Percentiles rank a stretch among this genome's conserved stretches.
These are phyloP conservation scores for Pterocles gutturalis DNA, from an alignment of 2,113 vertebrate genomes.

Conservation along the genomic window DNA sequence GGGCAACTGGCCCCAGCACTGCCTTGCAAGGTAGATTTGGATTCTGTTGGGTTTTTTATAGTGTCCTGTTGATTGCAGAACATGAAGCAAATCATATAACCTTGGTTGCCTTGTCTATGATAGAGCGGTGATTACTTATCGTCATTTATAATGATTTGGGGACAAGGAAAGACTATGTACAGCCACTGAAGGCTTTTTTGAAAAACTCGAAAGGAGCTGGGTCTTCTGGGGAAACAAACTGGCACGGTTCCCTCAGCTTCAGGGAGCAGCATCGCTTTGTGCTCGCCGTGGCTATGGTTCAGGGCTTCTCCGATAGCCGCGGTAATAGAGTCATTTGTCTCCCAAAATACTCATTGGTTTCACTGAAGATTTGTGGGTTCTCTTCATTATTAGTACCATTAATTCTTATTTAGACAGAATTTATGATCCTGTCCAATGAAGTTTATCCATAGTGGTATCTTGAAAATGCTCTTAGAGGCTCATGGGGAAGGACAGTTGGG, in stretches of 20 bases:
- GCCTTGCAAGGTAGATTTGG: not conserved
- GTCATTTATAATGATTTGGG: not conserved
- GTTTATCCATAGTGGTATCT: not conserved
- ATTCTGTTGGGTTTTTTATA: not conserved
- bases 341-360: not conserved
- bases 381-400: conserved; percentile 34
- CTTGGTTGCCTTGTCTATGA: not conserved
- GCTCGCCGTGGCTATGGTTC: not conserved
- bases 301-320: not conserved
- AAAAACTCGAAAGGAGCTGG: not conserved
- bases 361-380: conserved; percentile 27
- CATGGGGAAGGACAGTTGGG: not conserved
- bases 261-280: not conserved
- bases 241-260: not conserved
- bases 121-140: not conserved
- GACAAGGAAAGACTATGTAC: not conserved
- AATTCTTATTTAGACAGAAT: conserved; percentile 33
- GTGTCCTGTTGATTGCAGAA: not conserved
- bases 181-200: not conserved
- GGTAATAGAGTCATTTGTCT: conserved; percentile 51
- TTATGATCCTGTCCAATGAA: not conserved
- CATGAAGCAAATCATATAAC: not conserved
- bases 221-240: not conserved
- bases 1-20: not conserved
- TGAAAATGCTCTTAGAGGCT: not conserved